These are phyloP conservation scores for Mastomys natalensis DNA, from an alignment of 2,113 vertebrate species.

Conservation along the genomic window DNA sequence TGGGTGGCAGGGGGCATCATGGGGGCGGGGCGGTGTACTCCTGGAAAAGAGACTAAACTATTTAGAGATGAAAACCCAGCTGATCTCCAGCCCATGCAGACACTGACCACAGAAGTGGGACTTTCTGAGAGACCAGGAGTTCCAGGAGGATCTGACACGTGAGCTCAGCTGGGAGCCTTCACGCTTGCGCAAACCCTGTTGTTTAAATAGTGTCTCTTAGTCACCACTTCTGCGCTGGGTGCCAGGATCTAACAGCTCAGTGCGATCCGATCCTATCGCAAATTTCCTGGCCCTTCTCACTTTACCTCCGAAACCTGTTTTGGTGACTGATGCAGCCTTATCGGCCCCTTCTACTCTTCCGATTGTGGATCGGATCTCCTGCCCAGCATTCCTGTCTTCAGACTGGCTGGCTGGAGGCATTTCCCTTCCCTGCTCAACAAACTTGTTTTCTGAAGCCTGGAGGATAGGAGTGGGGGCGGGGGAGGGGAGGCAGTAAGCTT, in stretches of 20 bases:
- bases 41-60: neutral
- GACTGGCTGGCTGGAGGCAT: conserved; percentile 70
- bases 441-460: conserved; percentile 61
- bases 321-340: conserved; percentile 69
- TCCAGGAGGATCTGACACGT: neutral
- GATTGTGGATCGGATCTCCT: conserved; percentile 70
- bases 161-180: neutral
- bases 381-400: conserved; percentile 69
- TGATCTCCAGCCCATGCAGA: neutral
- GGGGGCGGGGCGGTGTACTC: neutral
- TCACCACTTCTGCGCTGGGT: neutral
- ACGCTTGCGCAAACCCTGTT: neutral
- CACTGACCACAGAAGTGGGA: neutral
- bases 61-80: neutral
- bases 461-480: neutral
- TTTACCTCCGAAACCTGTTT: conserved; percentile 74
- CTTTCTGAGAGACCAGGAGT: neutral
- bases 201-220: conserved; percentile 35
- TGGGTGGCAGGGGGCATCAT: too few relatives aligned
- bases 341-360: conserved; percentile 68
- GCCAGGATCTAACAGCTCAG: conserved; percentile 61
- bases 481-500: too few relatives aligned
- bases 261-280: conserved; percentile 45
- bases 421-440: conserved; percentile 66
- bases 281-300: conserved; percentile 75